Evolutionary conservation across 2,113 vertebrate genomes (phyloP).

Genomic region (Electrona antarctica): DNA sequence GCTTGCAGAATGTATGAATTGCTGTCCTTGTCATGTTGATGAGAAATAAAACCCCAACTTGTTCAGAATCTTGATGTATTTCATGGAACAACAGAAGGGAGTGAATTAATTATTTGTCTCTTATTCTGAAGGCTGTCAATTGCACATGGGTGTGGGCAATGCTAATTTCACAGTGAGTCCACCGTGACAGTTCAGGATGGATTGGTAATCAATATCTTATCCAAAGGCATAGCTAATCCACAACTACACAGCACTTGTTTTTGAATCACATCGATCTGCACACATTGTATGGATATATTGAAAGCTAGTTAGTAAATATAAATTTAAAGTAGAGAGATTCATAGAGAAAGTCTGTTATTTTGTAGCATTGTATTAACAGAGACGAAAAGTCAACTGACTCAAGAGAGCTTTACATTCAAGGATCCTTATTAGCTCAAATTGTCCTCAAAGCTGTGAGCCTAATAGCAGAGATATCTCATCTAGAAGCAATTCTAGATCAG

Average conservation of each 20-base stretch:
- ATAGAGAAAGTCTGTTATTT: neutral
- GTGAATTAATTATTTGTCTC: slow-evolving; percentile 10
- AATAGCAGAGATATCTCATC: no score
- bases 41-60: neutral
- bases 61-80: neutral
- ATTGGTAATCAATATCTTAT: slow-evolving; percentile 41
- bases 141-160: slow-evolving; percentile 10
- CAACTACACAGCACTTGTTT: slow-evolving; percentile 9
- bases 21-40: neutral
- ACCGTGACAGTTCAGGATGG: slow-evolving; percentile 14
- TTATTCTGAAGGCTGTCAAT: slow-evolving; percentile 15
- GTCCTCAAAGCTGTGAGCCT: neutral
- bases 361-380: neutral
- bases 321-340: no score
- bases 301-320: neutral
- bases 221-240: slow-evolving; percentile 26
- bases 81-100: neutral
- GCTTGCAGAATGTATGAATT: neutral
- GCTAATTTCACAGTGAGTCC: slow-evolving; percentile 31
- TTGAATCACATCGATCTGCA: slow-evolving; percentile 33
- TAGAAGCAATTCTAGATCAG: no score
- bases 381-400: neutral
- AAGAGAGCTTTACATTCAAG: neutral
- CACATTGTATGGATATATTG: neutral
- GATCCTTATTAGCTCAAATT: slow-evolving; percentile 7